phyloP scores from a whole-genome alignment of 1,140 invertebrate genomes.

The Melanaphis sacchari region DNA sequence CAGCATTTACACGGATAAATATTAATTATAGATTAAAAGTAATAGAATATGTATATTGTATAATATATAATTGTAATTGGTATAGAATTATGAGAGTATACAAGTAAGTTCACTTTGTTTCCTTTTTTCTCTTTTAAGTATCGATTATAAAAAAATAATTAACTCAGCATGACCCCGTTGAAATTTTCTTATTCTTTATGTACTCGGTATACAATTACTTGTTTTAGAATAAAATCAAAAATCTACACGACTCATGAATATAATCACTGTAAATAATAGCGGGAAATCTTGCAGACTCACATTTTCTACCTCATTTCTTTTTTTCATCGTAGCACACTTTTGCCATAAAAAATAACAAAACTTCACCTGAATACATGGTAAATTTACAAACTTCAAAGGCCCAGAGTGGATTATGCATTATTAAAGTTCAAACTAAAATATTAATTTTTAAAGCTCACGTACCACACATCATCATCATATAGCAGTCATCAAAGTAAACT shows the following conservation, averaged over 20 bases:
- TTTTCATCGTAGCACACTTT: neutral
- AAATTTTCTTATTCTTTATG: neutral
- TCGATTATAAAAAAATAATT: neutral
- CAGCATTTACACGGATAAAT: neutral
- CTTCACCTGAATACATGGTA: neutral
- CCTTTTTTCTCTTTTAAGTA: neutral
- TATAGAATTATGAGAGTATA: neutral
- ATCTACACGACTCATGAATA: neutral
- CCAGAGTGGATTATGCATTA: neutral
- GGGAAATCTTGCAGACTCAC: neutral
- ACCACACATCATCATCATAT: neutral
- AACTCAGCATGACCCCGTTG: too few species aligned
- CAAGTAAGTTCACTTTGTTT: neutral
- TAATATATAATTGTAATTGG: neutral
- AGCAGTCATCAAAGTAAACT: conserved; percentile 17
- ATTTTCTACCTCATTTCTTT: too few species aligned
- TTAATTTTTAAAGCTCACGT: conserved; percentile 2
- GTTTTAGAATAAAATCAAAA: neutral
- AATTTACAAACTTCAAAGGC: neutral
- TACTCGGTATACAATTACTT: neutral
- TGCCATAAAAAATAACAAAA: neutral
- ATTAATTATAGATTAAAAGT: neutral
- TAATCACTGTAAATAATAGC: neutral
- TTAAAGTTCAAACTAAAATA: neutral
- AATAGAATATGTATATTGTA: too few species aligned